phyloP scores from a whole-genome alignment of 2,113 vertebrate species.

The Kryptolebias marmoratus region DNA sequence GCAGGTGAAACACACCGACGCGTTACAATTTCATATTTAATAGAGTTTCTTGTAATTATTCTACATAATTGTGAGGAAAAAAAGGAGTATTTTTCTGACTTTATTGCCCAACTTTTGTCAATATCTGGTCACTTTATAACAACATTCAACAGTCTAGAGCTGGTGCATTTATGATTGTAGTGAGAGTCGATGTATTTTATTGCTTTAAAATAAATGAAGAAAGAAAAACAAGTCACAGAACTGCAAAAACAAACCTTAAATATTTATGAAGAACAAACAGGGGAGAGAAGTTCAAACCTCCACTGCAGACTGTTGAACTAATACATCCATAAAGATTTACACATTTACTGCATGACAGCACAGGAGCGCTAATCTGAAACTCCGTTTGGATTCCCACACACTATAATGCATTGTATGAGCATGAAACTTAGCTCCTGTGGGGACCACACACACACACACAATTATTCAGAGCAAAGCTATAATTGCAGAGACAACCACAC shows the following conservation, averaged over 20 bases:
- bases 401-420: not conserved
- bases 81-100: too few species aligned
- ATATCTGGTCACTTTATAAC: too few species aligned
- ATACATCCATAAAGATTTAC: constrained; percentile 8
- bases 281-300: constrained; percentile 9
- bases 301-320: constrained; percentile 28
- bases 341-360: constrained; percentile 8
- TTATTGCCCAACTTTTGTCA: too few species aligned
- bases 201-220: not conserved
- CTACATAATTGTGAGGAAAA: too few species aligned
- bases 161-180: not conserved
- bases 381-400: not conserved
- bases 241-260: constrained; percentile 40
- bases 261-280: constrained; percentile 50
- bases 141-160: not conserved
- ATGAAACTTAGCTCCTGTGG: not conserved
- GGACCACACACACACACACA: constrained; percentile 32
- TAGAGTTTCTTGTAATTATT: too few species aligned
- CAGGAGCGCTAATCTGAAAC: constrained; percentile 5
- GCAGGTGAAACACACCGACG: too few species aligned
- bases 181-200: not conserved
- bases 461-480: constrained; percentile 10
- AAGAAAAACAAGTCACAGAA: not conserved
- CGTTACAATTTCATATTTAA: too few species aligned
- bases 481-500: constrained; percentile 18